A percentile compares a stretch with the other conserved stretches of the same genome.
Conservation (phyloP, 2,113 vertebrate species). For the Podiceps cristatus region DNA sequence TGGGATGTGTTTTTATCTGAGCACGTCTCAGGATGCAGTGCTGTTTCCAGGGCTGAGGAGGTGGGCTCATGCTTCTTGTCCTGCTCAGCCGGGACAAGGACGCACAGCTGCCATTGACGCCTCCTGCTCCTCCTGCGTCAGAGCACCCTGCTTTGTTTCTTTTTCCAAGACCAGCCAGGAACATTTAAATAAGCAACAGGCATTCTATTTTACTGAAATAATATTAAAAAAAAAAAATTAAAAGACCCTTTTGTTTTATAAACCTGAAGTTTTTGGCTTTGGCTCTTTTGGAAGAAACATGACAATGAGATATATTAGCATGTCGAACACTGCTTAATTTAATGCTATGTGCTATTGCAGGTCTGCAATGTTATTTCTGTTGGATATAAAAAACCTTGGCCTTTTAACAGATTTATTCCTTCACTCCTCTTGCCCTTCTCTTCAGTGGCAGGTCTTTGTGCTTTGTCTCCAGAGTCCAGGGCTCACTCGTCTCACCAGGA, state of each 20-base stretch:
- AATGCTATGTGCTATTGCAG: neutral
- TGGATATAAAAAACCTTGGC: slow-evolving; percentile 10
- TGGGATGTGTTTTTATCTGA: neutral
- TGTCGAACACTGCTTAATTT: neutral
- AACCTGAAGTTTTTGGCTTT: neutral
- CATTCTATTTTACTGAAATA: neutral
- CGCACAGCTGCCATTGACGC: neutral
- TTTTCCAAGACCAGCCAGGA: neutral
- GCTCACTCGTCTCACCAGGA: neutral
- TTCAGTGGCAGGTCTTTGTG: neutral
- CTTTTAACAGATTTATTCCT: neutral
- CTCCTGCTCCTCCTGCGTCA: neutral
- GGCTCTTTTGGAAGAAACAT: neutral
- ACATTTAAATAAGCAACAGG: neutral
- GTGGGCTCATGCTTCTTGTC: neutral
- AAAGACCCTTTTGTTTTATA: neutral
- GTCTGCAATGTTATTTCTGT: slow-evolving; percentile 41
- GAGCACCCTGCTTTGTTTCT: neutral
- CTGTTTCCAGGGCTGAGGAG: neutral
- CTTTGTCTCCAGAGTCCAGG: neutral
- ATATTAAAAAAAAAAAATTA: neutral
- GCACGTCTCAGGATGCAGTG: neutral
- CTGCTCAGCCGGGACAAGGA: neutral
- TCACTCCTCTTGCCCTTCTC: neutral
- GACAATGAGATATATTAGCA: neutral